Percentiles rank a stretch among this genome's conserved stretches.
phyloP scores from a whole-genome alignment of 2,113 vertebrate genomes.

The Mohoua ochrocephala region DNA sequence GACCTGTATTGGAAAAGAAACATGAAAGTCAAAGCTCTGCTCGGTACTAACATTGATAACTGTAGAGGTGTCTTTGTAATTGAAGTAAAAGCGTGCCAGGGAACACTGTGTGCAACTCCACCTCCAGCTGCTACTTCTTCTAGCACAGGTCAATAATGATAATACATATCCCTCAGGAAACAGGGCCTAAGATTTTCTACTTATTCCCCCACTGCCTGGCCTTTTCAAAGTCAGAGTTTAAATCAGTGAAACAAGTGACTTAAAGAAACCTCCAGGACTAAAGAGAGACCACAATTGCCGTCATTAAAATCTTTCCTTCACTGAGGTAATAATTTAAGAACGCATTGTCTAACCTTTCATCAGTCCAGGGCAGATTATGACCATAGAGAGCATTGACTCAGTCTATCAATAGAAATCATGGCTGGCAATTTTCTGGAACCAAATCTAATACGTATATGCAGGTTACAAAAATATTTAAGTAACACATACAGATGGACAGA shows the following conservation, averaged over 20 bases:
- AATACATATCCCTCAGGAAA: conserved; percentile 20
- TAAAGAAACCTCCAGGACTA: not conserved
- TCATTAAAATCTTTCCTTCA: not conserved
- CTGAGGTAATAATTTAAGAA: not conserved
- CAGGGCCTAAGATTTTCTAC: not conserved
- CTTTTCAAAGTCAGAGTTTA: conserved; percentile 35
- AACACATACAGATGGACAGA: not conserved
- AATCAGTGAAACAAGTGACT: conserved; percentile 1
- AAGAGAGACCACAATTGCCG: not conserved
- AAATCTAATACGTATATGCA: not conserved
- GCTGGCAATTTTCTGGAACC: not conserved
- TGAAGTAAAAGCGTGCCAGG: conserved; percentile 33
- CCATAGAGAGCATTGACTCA: not conserved
- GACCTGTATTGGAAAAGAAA: conserved; percentile 58
- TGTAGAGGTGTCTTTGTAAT: conserved; percentile 28
- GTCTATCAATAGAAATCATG: not conserved
- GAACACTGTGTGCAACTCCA: conserved; percentile 9
- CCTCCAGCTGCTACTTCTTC: conserved; percentile 29
- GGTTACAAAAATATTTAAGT: not conserved
- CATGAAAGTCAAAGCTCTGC: conserved; percentile 59
- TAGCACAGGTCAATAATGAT: conserved; percentile 47
- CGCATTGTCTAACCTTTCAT: not conserved
- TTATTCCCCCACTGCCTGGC: not conserved
- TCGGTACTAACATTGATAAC: conserved; percentile 49
- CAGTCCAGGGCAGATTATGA: not conserved